Evolutionary conservation across 2,888 invertebrate species (phyloP).

Genomic region (Caenorhabditis auriculariae): DNA sequence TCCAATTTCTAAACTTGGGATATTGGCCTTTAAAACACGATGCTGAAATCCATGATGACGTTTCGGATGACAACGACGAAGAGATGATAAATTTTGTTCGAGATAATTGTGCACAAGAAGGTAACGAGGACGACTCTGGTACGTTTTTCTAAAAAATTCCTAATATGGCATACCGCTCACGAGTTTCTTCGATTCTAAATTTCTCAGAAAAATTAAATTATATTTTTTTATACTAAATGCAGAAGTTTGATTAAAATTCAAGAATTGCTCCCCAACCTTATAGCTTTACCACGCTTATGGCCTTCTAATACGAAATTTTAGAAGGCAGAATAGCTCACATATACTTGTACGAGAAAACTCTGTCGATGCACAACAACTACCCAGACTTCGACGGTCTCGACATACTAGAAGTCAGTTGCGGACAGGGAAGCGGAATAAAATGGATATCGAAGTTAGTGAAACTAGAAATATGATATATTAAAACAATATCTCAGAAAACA

Average conservation of each 20-base stretch:
- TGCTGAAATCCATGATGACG: background rate
- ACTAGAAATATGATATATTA: background rate
- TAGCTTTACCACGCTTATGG: background rate
- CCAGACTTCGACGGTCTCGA: constrained; percentile 29
- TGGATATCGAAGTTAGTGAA: constrained; percentile 43
- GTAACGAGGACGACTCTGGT: constrained; percentile 4
- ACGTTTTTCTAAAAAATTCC: too few species aligned
- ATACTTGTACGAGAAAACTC: constrained; percentile 51
- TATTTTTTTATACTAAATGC: too few species aligned
- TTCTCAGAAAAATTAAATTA: too few species aligned
- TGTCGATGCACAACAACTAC: constrained; percentile 45
- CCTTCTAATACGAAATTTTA: constrained; percentile 6
- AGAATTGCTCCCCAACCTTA: too few species aligned
- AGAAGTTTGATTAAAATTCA: too few species aligned
- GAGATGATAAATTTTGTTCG: constrained; percentile 5
- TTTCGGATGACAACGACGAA: constrained; percentile 7
- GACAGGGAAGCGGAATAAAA: constrained; percentile 47
- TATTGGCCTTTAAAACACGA: constrained; percentile 31
- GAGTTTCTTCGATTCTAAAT: too few species aligned
- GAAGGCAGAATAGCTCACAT: constrained; percentile 32
- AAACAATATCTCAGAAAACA: constrained; percentile 39
- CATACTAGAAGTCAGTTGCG: constrained; percentile 55
- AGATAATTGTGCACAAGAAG: constrained; percentile 2
- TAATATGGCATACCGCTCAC: too few species aligned
- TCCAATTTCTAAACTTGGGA: constrained; percentile 53